These are phyloP conservation scores for Neuroterus valhalla DNA, from an alignment of 1,140 invertebrate genomes.

Conservation along the genomic window DNA sequence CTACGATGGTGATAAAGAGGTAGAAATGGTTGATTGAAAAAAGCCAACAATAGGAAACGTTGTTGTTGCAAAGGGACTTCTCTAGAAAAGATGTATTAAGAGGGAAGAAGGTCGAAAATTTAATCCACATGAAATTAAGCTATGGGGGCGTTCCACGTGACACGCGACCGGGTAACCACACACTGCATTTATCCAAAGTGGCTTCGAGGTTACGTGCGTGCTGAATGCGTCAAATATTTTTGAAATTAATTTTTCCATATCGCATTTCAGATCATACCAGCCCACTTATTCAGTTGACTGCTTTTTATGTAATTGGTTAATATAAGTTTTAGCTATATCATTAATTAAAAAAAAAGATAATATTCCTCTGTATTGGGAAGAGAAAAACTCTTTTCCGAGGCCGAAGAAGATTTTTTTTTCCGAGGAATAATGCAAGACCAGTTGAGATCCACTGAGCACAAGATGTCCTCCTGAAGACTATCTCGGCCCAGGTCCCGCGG, in stretches of 20 bases:
- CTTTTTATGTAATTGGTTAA: background rate
- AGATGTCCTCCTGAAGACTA: slow-evolving; percentile 74
- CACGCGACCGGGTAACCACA: slow-evolving; percentile 66
- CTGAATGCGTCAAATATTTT: slow-evolving; percentile 62
- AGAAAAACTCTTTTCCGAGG: no score
- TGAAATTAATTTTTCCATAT: slow-evolving; percentile 69
- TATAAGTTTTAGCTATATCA: no score
- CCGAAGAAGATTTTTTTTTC: background rate
- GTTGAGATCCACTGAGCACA: slow-evolving; percentile 65
- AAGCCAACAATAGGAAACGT: slow-evolving; percentile 35
- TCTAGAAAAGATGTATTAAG: background rate
- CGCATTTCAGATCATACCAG: slow-evolving; percentile 49
- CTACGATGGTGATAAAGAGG: slow-evolving; percentile 33
- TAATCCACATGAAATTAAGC: slow-evolving; percentile 57
- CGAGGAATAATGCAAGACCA: slow-evolving; percentile 35
- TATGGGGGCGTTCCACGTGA: slow-evolving; percentile 60
- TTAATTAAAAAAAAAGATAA: no score
- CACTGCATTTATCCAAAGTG: slow-evolving; percentile 60
- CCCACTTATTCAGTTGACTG: slow-evolving; percentile 31
- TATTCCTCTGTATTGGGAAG: no score
- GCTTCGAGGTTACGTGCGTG: slow-evolving; percentile 59
- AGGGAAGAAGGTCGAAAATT: slow-evolving; percentile 7
- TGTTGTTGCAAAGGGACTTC: slow-evolving; percentile 31
- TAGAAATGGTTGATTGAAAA: slow-evolving; percentile 29
- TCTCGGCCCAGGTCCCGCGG: slow-evolving; percentile 71